Base-by-base conservation (phyloP, 2,113 vertebrate species). In the Puntigrus tetrazona region DNA sequence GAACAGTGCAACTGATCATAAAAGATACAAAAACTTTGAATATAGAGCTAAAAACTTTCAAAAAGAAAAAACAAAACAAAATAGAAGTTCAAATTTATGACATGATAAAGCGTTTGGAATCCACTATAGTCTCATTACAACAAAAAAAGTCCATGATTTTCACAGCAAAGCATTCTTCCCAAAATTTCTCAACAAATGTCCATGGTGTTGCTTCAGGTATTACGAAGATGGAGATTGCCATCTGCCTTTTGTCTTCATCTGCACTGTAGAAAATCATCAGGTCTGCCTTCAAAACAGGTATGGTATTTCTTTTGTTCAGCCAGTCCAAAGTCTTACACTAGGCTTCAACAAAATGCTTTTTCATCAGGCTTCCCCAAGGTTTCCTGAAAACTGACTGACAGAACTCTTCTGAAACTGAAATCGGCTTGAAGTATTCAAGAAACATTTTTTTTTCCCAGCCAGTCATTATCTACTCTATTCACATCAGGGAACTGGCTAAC, bases 211-310 rank as follows among this genome's bases (percentile, higher is more conserved):
- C 59, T 29, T 80, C 78, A 20, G 34, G 55, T 27, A 79, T 43
- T 61, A 67, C 2, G 29, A 43, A 47, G 57, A 45, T 67, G 59
- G 55, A 78, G 22, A 78, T 25, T 1, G 14, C 4, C 13, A 27
- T 79, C 55, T 29, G 34, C 77, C 34, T 43, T 38, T 78, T n/a
- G 22, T 78, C 77, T 79, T 63, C n/a, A n/a, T n/a, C 77, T 29
- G 55, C 36, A 27, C 7, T 43, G 77, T 29, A 16, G 55, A 27
- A 79, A 27, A 14, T 79, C 77, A 29, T 65, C 41, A 47, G 78
- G 78, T 50, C 41, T 80, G 38, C 43, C 27, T 18, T 67, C 78
- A 80, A 38, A 80, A 67, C 1, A 47, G 18, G 50, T n/a, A 57
- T 7, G 27, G 70, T 29, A 10, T 31, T 31, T 29, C 10, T 31